These are phyloP conservation scores for human (Homo sapiens) DNA, from an alignment of 2,113 vertebrate genomes.

Conservation along the genomic window GRCh38 chr17:48205501-48206000, in stretches of 20 bases:
- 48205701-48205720: background rate
- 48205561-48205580: background rate
- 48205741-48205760: background rate
- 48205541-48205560: background rate
- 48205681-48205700: background rate
- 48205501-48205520: background rate
- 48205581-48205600: background rate
- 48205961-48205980: background rate
- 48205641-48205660: background rate
- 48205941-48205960: background rate
- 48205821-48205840: background rate
- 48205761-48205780: background rate
- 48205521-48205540: background rate
- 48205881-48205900: background rate
- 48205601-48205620: background rate
- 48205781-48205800: background rate
- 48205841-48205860: background rate
- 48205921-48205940: background rate
- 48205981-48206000: background rate
- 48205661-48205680: background rate
- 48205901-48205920: background rate
- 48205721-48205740: background rate
- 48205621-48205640: background rate
- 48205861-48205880: background rate
- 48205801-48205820: background rate